Evolutionary conservation across 2,888 invertebrate species (phyloP), one percentile per base, ranked within the genome.

Genomic region (Aphelenchoides bicaudatus): DNA sequence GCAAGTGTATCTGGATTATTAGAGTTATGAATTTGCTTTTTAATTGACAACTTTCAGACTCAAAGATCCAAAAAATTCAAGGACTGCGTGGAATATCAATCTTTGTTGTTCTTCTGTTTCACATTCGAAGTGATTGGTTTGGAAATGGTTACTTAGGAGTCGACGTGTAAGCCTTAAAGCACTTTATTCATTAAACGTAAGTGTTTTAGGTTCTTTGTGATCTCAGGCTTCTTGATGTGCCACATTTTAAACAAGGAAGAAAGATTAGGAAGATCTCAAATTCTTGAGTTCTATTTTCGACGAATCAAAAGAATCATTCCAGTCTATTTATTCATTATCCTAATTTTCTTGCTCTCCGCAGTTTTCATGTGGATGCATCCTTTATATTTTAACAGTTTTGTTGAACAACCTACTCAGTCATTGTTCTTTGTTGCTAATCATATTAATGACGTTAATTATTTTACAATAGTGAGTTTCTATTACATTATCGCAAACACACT

Each of bases 191-290:
- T 10, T n/a, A 43, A 43, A 6, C 16, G 10, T 19, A 6, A 19
- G 10, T n/a, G 6, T 43, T 48, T 3, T 16, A 48, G 49, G 5
- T 48, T 48, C 49, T 48, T 48, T 16, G 49, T 48, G 25, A 48
- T 48, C 6, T 48, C 49, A n/a, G 49, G 49, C 49, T 48, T 34
- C 16, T 19, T 48, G 5, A 48, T 48, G 49, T 48, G 49, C 49
- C 16, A 21, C 21, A 10, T 43, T 19, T n/a, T 43, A 25, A 21
- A 19, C 8, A 19, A 25, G 23, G 21, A 43, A n/a, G 25, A 10
- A 16, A 27, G 30, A 37, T 6, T 48, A 6, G 37, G 38, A 34
- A 6, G 25, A 6, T 8, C 6, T 13, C 25, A 23, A n/a, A 37
- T 37, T n/a, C 6, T 37, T 16, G 49, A 48, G n/a, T 48, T 48